These are phyloP conservation scores for Netelia fuscicornis DNA, from an alignment of 2,888 invertebrate species.

Conservation along the genomic window DNA sequence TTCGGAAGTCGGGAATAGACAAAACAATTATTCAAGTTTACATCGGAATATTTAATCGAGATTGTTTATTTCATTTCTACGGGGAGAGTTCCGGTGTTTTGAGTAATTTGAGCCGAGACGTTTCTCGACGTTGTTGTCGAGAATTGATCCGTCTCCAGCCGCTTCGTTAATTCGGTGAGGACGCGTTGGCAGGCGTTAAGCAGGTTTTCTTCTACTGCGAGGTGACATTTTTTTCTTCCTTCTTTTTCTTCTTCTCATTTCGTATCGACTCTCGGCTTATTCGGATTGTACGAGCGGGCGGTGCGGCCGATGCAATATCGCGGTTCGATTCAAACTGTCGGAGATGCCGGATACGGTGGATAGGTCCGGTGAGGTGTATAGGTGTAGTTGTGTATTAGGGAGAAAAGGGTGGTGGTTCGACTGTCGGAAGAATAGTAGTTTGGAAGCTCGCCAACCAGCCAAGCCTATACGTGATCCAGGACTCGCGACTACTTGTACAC, in stretches of 20 bases:
- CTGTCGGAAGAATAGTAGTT: conserved; percentile 57
- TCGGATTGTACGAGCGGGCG: conserved; percentile 51
- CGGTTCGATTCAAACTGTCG: conserved; percentile 79
- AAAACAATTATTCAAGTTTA: not conserved
- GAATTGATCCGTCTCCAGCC: conserved; percentile 38
- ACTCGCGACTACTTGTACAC: conserved; percentile 35
- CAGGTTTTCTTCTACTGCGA: conserved; percentile 6
- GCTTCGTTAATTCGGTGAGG: conserved; percentile 20
- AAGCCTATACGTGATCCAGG: conserved; percentile 52
- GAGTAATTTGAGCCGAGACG: not conserved
- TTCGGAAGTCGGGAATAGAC: no score
- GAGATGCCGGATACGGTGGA: conserved; percentile 75
- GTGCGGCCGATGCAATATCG: conserved; percentile 75
- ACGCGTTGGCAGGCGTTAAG: conserved; percentile 26
- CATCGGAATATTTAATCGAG: not conserved
- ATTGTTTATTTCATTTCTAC: not conserved
- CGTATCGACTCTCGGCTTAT: conserved; percentile 49
- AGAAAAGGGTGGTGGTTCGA: conserved; percentile 37
- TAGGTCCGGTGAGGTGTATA: conserved; percentile 40
- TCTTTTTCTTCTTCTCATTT: conserved; percentile 8
- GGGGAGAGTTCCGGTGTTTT: not conserved
- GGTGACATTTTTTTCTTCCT: conserved; percentile 6
- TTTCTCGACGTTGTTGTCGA: not conserved
- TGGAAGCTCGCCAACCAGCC: conserved; percentile 68
- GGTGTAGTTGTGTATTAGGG: not conserved